phyloP scores from a whole-genome alignment of 2,888 invertebrate species.

The Brachycybe producta region DNA sequence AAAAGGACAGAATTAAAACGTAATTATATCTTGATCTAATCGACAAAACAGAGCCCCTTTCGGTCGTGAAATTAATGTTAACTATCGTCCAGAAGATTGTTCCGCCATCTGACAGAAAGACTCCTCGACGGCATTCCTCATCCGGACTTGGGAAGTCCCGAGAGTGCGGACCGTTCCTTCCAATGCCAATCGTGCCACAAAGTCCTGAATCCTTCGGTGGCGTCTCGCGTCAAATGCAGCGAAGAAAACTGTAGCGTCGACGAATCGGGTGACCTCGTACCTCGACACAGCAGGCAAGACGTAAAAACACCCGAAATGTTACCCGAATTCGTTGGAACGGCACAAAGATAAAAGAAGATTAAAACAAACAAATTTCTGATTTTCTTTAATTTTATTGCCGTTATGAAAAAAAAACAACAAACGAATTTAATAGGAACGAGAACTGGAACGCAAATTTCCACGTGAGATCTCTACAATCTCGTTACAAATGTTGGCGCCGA shows the following conservation, averaged over 20 bases:
- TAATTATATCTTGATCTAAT: not conserved
- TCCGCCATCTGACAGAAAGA: conserved; percentile 3
- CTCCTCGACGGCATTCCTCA: not conserved
- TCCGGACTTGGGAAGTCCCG: not conserved
- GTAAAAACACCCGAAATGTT: too few species aligned
- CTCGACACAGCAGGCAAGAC: not conserved
- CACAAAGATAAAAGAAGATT: too few species aligned
- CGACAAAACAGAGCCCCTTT: not conserved
- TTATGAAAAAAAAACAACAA: too few species aligned
- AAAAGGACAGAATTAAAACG: conserved; percentile 12
- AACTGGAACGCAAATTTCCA: conserved; percentile 5
- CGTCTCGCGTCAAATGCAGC: not conserved
- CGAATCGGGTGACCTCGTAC: not conserved
- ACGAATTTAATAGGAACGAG: not conserved
- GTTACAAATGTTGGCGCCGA: not conserved
- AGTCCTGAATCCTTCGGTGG: not conserved
- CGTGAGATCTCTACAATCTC: not conserved
- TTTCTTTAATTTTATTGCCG: too few species aligned
- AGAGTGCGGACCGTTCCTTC: not conserved
- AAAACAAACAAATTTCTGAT: too few species aligned
- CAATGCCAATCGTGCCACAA: not conserved
- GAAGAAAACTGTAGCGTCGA: not conserved
- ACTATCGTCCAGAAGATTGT: conserved; percentile 3
- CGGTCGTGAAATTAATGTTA: not conserved
- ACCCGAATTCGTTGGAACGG: too few species aligned